These are phyloP conservation scores for Idaea aversata DNA, from an alignment of 2,888 invertebrate genomes.

Conservation along the genomic window DNA sequence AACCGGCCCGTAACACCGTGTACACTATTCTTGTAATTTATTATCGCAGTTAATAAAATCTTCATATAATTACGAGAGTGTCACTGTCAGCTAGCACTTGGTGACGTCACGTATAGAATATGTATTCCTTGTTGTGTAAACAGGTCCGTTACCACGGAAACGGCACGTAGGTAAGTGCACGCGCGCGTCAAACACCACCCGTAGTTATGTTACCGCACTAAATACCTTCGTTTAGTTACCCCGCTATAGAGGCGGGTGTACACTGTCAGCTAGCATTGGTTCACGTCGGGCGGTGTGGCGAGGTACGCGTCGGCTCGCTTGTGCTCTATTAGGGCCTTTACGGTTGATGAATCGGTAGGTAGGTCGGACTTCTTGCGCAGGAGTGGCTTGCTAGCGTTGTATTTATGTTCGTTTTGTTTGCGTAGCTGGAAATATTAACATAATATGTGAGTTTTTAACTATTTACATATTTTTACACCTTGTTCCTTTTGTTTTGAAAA, in stretches of 20 bases:
- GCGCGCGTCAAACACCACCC: neutral
- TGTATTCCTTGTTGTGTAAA: neutral
- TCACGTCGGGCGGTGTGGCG: conserved; percentile 90
- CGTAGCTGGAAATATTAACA: conserved; percentile 64
- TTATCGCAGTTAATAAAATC: neutral
- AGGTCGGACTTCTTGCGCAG: conserved; percentile 97
- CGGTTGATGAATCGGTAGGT: conserved; percentile 95
- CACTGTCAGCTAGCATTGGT: conserved; percentile 86
- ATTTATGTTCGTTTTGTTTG: conserved; percentile 80
- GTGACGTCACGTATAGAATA: neutral
- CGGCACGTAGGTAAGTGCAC: neutral
- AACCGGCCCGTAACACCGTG: neutral
- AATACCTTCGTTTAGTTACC: conserved; percentile 5
- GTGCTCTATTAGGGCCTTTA: conserved; percentile 95
- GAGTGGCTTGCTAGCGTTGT: conserved; percentile 90
- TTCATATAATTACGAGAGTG: conserved; percentile 1
- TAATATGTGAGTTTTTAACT: too few relatives aligned
- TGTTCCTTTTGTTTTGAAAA: too few relatives aligned
- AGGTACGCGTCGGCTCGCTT: conserved; percentile 95
- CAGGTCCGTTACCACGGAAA: neutral
- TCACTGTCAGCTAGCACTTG: conserved; percentile 57
- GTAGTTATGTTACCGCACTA: neutral
- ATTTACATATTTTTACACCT: conserved; percentile 51
- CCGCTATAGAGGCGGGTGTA: neutral
- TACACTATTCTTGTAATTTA: neutral